Conservation (phyloP, 2,113 vertebrate genomes). For the Heterotilapia buettikoferi region DNA sequence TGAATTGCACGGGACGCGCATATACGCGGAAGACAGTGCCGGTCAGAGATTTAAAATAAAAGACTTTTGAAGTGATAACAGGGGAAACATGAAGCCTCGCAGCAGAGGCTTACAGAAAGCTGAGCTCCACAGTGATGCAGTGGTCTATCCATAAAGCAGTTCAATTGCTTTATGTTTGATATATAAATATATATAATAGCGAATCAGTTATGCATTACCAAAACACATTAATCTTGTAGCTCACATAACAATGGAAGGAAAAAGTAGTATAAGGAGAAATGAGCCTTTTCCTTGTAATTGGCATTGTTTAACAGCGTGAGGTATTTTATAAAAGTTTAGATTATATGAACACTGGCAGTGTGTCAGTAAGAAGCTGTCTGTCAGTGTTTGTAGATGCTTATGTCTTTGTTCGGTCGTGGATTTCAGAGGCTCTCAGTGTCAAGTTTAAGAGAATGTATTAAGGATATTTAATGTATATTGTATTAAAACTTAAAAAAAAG, state of each 20-base stretch:
- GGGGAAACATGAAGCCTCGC: not conserved
- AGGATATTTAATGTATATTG: not conserved
- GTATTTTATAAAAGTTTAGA: not conserved
- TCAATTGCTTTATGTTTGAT: not conserved
- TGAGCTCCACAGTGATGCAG: not conserved
- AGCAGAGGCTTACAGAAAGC: not conserved
- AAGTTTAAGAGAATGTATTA: not conserved
- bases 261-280: not conserved
- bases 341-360: not conserved
- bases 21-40: not conserved
- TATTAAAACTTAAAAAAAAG: not conserved
- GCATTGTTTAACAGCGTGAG: not conserved
- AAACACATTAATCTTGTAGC: not conserved
- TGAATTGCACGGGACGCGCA: not conserved
- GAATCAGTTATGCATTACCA: not conserved
- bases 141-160: not conserved
- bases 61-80: slow-evolving; percentile 20
- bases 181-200: not conserved
- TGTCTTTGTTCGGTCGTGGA: not conserved
- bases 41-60: not conserved
- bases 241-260: not conserved
- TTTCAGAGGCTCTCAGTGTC: not conserved
- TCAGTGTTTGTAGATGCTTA: not conserved
- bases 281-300: not conserved
- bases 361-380: not conserved